A percentile compares a stretch with the other conserved stretches of the same genome.
Conservation (phyloP, 2,113 vertebrate species). For the Corythoichthys intestinalis region DNA sequence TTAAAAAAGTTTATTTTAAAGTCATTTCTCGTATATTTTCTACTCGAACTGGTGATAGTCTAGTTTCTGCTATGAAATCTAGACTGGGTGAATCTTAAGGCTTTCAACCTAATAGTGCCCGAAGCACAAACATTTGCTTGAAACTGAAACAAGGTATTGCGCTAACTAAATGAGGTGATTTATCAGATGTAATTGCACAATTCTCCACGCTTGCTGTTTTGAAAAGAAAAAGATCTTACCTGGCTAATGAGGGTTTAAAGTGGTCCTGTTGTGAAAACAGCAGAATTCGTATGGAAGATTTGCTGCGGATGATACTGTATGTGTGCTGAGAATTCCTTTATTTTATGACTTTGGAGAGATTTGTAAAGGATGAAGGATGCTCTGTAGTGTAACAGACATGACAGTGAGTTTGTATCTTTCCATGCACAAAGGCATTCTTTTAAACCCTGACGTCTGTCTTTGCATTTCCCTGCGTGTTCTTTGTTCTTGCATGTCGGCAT, state of each 20-base stretch:
- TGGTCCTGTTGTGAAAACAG: constrained; percentile 26
- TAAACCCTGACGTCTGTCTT: constrained; percentile 48
- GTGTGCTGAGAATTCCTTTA: neutral
- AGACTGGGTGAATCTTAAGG: constrained; percentile 46
- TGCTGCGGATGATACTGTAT: constrained; percentile 5
- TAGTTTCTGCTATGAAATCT: neutral
- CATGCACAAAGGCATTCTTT: constrained; percentile 29
- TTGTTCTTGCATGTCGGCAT: constrained; percentile 67
- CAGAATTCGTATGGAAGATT: constrained; percentile 5
- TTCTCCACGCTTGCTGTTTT: constrained; percentile 43
- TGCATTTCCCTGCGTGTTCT: constrained; percentile 69
- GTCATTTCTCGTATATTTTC: constrained; percentile 21
- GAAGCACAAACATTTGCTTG: constrained; percentile 43
- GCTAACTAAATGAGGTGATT: constrained; percentile 55
- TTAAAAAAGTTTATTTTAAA: neutral
- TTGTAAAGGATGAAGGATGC: neutral
- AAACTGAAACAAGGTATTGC: constrained; percentile 59
- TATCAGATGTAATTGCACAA: constrained; percentile 55
- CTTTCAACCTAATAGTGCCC: constrained; percentile 52
- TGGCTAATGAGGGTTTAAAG: constrained; percentile 46
- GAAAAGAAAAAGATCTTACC: constrained; percentile 47
- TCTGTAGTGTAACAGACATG: constrained; percentile 9
- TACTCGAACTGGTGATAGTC: neutral
- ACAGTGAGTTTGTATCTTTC: constrained; percentile 16
- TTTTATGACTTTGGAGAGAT: neutral